Base-by-base conservation (phyloP, 2,888 invertebrate genomes). In the Minunthozetes semirufus region DNA sequence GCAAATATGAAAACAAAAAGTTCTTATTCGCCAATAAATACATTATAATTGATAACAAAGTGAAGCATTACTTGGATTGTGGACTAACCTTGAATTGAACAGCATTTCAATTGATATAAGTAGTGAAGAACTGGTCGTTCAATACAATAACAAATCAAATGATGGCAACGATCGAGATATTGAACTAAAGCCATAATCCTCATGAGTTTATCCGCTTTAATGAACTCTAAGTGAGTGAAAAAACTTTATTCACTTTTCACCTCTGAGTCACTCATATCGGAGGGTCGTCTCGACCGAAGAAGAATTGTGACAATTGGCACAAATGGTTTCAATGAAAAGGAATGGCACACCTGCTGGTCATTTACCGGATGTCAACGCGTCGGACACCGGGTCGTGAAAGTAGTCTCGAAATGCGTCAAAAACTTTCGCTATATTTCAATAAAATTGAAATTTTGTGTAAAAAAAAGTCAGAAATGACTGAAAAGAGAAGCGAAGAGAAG, bases 271-370 rank as follows among this genome's bases (percentile, higher is more conserved):
- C 15, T 48, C 48, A 48, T 17, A 48, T 48, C n/a, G n/a, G n/a
- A n/a, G 48, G 22, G 3, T 4, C n/a, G 53, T 22, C 19, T 53
- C 53, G n/a, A 15, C 6, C 6, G 53, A 11, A 53, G 53, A 53
- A 53, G 48, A 48, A 48, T 48, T 4, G 13, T 6, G 17, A 13
- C 15, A 17, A 48, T n/a, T 19, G 38, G 38, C 9, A n/a, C n/a
- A n/a, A n/a, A n/a, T n/a, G n/a, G n/a, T n/a, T n/a, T n/a, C n/a
- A n/a, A n/a, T n/a, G n/a, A n/a, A n/a, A n/a, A 66, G 6, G 5
- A 29, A 17, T 42, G 38, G 38, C 66, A 38, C 66, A 66, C 66
- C 66, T 66, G 66, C 13, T 66, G 66, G 66, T 66, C 66, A 66
- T 66, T 29, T 5, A 19, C 66, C 66, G 66, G 66, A 66, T 66